A percentile compares a stretch with the other conserved stretches of the same genome.
Conservation (phyloP, 2,888 invertebrate genomes). For the Rosalia funebris region DNA sequence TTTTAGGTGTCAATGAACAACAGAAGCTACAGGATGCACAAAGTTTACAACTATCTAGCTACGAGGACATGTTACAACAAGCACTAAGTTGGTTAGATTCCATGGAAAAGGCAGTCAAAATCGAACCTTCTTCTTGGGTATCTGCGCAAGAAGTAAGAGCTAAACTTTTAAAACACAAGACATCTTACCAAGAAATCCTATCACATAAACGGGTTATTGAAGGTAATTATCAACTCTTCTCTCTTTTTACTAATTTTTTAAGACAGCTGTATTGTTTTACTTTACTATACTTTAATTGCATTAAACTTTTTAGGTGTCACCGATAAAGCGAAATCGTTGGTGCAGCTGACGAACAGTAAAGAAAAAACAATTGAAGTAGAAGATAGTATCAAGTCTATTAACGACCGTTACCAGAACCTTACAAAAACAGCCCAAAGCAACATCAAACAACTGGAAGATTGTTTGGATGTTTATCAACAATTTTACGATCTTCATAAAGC, state of each 20-base stretch:
- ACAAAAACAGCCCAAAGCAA: conserved; percentile 73
- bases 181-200: conserved; percentile 86
- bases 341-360: conserved; percentile 70
- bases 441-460: conserved; percentile 78
- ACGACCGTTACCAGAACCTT: conserved; percentile 79
- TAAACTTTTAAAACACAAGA: conserved; percentile 86
- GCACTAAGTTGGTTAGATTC: conserved; percentile 86
- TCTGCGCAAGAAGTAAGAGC: conserved; percentile 87
- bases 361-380: conserved; percentile 73
- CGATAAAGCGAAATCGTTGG: conserved; percentile 83
- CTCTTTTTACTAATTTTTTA: too few species aligned
- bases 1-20: conserved; percentile 73
- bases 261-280: too few species aligned
- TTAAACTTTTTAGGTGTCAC: conserved; percentile 73
- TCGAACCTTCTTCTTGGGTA: conserved; percentile 77
- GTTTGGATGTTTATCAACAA: conserved; percentile 84
- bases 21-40: conserved; percentile 88
- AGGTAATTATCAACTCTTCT: conserved; percentile 60
- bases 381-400: conserved; percentile 77
- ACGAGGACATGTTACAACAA: conserved; percentile 86
- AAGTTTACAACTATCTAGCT: conserved; percentile 83
- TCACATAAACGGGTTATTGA: conserved; percentile 92
- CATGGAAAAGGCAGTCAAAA: conserved; percentile 81
- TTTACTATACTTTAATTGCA: too few species aligned
- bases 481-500: conserved; percentile 87